Evolutionary conservation across 2,113 vertebrate species (phyloP).

Genomic region (Poeciliopsis retropinna): DNA sequence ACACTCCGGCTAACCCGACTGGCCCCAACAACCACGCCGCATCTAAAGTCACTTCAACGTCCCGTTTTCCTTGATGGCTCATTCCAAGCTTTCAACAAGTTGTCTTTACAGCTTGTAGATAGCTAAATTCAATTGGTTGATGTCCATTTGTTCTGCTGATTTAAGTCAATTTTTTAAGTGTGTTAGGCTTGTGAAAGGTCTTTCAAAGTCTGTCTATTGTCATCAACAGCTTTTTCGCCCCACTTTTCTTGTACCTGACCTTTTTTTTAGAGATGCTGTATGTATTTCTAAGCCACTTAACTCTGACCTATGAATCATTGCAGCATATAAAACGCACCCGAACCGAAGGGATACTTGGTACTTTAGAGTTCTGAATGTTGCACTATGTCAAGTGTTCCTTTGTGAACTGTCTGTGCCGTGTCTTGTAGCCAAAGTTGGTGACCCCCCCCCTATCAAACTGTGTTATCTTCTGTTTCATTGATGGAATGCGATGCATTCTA

Average conservation of each 20-base stretch:
- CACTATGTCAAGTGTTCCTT: not conserved
- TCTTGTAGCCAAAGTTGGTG: not conserved
- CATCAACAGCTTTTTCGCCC: not conserved
- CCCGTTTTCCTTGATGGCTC: too few species aligned
- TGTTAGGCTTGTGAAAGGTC: not conserved
- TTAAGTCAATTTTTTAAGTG: not conserved
- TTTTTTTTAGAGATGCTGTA: not conserved
- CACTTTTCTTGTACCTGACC: not conserved
- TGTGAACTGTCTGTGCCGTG: not conserved
- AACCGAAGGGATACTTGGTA: not conserved
- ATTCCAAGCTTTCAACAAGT: too few species aligned
- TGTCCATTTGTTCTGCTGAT: too few species aligned
- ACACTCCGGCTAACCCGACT: too few species aligned
- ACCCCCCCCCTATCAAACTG: too few species aligned
- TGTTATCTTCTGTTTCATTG: not conserved
- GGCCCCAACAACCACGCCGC: too few species aligned
- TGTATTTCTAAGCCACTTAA: not conserved
- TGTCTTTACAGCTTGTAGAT: too few species aligned
- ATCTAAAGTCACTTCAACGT: too few species aligned
- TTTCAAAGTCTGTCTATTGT: not conserved
- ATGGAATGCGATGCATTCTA: not conserved
- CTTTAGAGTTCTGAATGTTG: not conserved
- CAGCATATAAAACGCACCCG: not conserved
- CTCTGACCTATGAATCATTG: not conserved
- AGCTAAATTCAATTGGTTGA: too few species aligned